These are phyloP conservation scores for Lordiphosa clarofinis DNA, from an alignment of 1,140 invertebrate genomes.

Conservation along the genomic window DNA sequence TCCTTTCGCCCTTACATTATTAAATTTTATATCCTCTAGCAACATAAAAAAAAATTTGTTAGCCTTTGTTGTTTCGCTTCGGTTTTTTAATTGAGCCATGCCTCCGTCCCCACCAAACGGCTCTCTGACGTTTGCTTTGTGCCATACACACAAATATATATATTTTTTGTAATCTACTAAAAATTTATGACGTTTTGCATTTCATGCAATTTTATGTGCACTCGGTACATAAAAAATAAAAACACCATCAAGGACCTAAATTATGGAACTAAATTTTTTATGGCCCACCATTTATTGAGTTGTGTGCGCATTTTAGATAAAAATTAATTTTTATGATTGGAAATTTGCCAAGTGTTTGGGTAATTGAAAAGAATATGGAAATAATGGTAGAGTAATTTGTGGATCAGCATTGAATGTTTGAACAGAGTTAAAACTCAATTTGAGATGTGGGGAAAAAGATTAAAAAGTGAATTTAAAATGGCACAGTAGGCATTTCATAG, in stretches of 20 bases:
- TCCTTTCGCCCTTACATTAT: slow-evolving; percentile 50
- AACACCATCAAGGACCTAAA: slow-evolving; percentile 22
- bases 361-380: slow-evolving; percentile 33
- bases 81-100: slow-evolving; percentile 62
- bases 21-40: slow-evolving; percentile 61
- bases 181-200: slow-evolving; percentile 63
- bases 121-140: slow-evolving; percentile 32
- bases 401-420: too few species aligned
- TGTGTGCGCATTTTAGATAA: slow-evolving; percentile 33
- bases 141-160: too few species aligned
- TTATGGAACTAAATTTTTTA: slow-evolving; percentile 23
- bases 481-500: too few species aligned
- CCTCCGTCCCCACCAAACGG: background rate
- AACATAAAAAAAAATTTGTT: slow-evolving; percentile 31
- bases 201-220: slow-evolving; percentile 29
- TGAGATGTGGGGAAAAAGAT: too few species aligned
- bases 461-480: too few species aligned
- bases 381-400: background rate
- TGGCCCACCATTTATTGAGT: slow-evolving; percentile 13
- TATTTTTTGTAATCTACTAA: slow-evolving; percentile 54
- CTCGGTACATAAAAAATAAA: slow-evolving; percentile 10
- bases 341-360: slow-evolving; percentile 14
- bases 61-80: slow-evolving; percentile 55
- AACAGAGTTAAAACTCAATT: background rate
- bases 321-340: slow-evolving; percentile 38